Evolutionary conservation across 2,888 invertebrate species (phyloP), one percentile per base, ranked within the genome.

Genomic region (Drosophila histrio): DNA sequence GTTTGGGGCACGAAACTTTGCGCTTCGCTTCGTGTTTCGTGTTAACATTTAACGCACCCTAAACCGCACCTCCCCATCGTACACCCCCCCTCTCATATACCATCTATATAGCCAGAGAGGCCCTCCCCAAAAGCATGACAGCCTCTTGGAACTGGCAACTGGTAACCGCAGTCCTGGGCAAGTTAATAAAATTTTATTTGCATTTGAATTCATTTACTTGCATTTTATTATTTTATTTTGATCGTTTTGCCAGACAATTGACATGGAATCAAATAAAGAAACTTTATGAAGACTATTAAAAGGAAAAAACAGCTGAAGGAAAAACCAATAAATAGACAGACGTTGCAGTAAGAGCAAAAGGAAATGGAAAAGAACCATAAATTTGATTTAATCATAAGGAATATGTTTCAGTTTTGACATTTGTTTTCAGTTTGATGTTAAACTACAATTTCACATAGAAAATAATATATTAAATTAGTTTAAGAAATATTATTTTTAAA

Each of bases 131-230:
- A 60, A 38, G 32, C 28, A 9, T 30, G 44, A 50, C 28, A 32
- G 26, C n/a, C 19, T 21, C 46, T 30, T 38, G 38, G 38, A 53
- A 38, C 30, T 59, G 56, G 19, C n/a, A 17, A 49, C 36, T 26
- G 19, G 62, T 43, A 59, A 74, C 75, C 72, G 22, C 54, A 75
- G 58, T 26, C 38, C 41, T 59, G 75, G 41, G 32, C 38, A 60
- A 71, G 85, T 82, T 80, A 26, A 84, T 82, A 87, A 87, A 84
- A 85, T 78, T 81, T 85, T 81, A 87, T 84, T 85, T 85, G 71
- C 88, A 68, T 75, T 85, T 85, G 72, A 85, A 85, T 85, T 87
- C 85, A 78, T 77, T 82, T 85, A 71, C 65, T 78, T 75, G 72
- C 69, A 62, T 87, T 87, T 87, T 85, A 82, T 85, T 74, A 72